Conservation (phyloP, 1,140 invertebrate species). For the Coelopa frigida region DNA sequence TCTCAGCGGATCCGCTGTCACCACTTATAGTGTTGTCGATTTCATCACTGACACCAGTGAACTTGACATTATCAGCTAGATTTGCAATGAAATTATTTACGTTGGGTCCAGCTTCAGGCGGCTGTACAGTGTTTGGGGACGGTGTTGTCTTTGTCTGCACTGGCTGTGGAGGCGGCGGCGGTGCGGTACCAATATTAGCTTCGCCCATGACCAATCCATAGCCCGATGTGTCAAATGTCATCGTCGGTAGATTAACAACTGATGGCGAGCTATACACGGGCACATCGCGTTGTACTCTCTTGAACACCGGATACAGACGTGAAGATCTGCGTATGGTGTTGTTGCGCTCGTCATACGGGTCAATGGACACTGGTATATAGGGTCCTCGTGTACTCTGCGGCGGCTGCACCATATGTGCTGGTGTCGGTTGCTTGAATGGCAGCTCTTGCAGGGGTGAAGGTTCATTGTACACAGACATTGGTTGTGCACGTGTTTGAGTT, state of each 20-base stretch:
- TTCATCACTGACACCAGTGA: conserved; percentile 24
- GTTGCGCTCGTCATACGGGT: conserved; percentile 27
- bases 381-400: conserved; percentile 26
- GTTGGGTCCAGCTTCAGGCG: not conserved
- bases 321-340: conserved; percentile 33
- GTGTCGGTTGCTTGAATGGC: not conserved
- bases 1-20: not conserved
- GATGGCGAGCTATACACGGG: not conserved
- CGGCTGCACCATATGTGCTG: not conserved
- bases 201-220: conserved; percentile 25
- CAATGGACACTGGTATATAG: conserved; percentile 36
- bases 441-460: not conserved
- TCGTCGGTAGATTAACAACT: not conserved
- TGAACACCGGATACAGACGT: conserved; percentile 30
- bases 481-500: conserved; percentile 4
- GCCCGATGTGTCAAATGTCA: not conserved
- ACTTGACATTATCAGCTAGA: conserved; percentile 40
- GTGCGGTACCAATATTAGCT: conserved; percentile 3
- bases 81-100: conserved; percentile 35
- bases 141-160: not conserved
- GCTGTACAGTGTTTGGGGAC: not conserved
- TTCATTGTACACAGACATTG: no score
- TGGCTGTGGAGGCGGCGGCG: not conserved
- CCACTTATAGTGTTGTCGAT: conserved; percentile 16
- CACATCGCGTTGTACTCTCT: conserved; percentile 23